Conservation (phyloP, 2,888 invertebrate species). For the Dinocampus coccinellae region DNA sequence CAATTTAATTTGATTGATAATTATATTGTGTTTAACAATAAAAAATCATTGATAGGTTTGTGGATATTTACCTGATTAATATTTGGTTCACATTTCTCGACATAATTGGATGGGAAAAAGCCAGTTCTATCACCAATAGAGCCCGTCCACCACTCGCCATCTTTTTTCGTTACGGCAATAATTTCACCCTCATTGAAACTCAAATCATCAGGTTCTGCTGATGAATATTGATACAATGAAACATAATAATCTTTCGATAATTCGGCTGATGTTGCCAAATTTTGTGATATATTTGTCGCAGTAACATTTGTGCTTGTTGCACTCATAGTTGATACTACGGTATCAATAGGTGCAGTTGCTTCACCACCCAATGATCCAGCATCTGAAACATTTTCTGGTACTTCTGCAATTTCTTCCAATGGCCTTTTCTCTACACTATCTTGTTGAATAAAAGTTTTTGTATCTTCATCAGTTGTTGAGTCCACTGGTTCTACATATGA, state of each 20-base stretch:
- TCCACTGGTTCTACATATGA: constrained; percentile 89
- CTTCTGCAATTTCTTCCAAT: constrained; percentile 81
- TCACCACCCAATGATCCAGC: constrained; percentile 69
- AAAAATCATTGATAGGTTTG: neutral
- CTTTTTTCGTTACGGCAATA: constrained; percentile 87
- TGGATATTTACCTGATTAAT: constrained; percentile 57
- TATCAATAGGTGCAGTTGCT: constrained; percentile 57
- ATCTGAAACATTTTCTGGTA: constrained; percentile 75
- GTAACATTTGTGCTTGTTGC: constrained; percentile 55
- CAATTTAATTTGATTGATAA: constrained; percentile 6
- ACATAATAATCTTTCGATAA: constrained; percentile 82
- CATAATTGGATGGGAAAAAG: constrained; percentile 98
- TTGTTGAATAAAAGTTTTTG: constrained; percentile 62
- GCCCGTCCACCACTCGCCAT: constrained; percentile 99
- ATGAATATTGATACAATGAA: constrained; percentile 91
- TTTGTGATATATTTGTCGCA: constrained; percentile 37
- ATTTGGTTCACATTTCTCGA: constrained; percentile 76
- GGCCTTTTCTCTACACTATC: constrained; percentile 66
- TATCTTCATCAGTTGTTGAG: constrained; percentile 65
- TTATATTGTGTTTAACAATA: neutral
- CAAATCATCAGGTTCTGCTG: constrained; percentile 91
- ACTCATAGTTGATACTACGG: constrained; percentile 63
- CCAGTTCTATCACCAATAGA: constrained; percentile 85
- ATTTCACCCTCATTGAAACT: constrained; percentile 88
- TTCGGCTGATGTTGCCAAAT: constrained; percentile 48